These are phyloP conservation scores for Cactoblastis cactorum DNA, from an alignment of 2,888 invertebrate species.

Conservation along the genomic window DNA sequence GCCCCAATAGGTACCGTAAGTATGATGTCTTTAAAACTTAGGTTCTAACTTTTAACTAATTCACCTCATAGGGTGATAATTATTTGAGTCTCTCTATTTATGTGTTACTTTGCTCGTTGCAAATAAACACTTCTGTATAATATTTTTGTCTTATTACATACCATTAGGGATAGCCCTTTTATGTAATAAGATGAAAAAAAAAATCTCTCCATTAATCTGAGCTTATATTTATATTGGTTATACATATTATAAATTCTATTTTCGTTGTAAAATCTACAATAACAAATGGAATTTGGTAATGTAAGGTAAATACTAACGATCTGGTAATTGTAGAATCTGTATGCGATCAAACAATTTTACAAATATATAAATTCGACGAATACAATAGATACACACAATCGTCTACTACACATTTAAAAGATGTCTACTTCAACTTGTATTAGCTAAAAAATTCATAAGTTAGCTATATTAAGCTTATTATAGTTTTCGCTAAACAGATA, in stretches of 20 bases:
- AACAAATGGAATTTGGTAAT: slow-evolving; percentile 50
- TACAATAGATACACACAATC: slow-evolving; percentile 24
- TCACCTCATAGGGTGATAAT: not conserved
- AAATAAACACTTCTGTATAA: too few relatives aligned
- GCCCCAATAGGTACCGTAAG: slow-evolving; percentile 31
- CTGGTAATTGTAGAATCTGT: not conserved
- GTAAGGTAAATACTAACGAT: not conserved
- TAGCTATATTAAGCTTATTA: slow-evolving; percentile 23
- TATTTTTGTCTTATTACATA: not conserved
- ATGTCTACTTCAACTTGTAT: slow-evolving; percentile 42
- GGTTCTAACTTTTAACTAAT: slow-evolving; percentile 12
- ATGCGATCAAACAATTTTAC: not conserved
- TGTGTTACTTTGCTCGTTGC: not conserved
- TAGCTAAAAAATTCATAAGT: slow-evolving; percentile 40
- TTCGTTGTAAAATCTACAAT: slow-evolving; percentile 74
- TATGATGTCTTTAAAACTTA: slow-evolving; percentile 20
- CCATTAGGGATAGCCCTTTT: not conserved
- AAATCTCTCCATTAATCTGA: slow-evolving; percentile 32
- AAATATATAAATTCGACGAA: slow-evolving; percentile 13
- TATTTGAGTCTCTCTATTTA: too few relatives aligned
- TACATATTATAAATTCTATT: slow-evolving; percentile 45
- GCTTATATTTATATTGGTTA: slow-evolving; percentile 30
- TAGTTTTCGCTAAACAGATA: slow-evolving; percentile 30
- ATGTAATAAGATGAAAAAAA: too few relatives aligned
- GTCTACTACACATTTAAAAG: slow-evolving; percentile 39